Percentiles rank a stretch among this genome's conserved stretches.
Conservation (phyloP, 2,797 vertebrate species). For the Microhierax caerulescens region DNA sequence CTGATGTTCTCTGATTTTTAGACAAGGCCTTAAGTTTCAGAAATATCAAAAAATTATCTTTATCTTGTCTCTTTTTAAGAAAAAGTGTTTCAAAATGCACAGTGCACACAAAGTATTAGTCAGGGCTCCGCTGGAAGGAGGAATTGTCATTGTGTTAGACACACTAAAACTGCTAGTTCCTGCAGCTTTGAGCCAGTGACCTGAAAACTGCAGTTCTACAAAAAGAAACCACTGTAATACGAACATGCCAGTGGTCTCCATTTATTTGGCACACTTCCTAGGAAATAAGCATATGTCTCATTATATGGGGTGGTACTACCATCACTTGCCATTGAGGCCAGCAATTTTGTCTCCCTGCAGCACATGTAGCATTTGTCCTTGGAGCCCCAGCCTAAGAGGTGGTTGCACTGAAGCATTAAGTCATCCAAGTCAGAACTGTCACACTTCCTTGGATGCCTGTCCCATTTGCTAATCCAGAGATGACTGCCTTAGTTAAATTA, state of each 20-base stretch:
- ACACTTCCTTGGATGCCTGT: not conserved
- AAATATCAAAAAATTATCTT: not conserved
- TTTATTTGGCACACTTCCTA: not conserved
- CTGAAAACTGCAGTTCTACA: not conserved
- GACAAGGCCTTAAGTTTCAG: not conserved
- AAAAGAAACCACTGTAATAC: not conserved
- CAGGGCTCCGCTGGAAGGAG: not conserved
- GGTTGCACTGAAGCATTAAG: not conserved
- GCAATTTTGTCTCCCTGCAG: not conserved
- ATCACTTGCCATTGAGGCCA: not conserved
- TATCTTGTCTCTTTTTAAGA: not conserved
- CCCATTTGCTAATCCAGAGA: not conserved
- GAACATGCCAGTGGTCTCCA: not conserved
- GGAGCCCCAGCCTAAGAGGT: not conserved
- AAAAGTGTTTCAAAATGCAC: not conserved
- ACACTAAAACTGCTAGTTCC: not conserved
- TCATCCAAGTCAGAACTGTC: fast-evolving
- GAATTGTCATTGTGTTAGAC: not conserved
- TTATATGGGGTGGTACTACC: not conserved
- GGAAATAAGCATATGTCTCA: not conserved
- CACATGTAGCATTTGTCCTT: not conserved
- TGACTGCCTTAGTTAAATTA: not conserved
- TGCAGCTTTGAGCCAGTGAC: not conserved
- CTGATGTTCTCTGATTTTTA: not conserved
- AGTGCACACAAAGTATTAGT: not conserved